phyloP scores from a whole-genome alignment of 2,113 vertebrate genomes.

The Ctenodactylus gundi region DNA sequence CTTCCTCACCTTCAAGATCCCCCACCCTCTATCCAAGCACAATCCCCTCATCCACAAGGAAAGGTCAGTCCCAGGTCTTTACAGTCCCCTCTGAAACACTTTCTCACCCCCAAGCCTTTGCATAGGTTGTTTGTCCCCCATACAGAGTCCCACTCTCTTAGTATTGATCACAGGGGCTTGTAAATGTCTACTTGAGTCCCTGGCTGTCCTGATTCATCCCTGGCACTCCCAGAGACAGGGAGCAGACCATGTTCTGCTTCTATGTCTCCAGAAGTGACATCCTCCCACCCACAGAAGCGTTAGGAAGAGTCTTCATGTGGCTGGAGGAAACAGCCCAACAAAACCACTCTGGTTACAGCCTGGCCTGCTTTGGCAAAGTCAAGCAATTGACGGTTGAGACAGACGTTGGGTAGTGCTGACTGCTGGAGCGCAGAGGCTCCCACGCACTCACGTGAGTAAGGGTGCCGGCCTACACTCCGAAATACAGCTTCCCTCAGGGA shows the following conservation, averaged over 20 bases:
- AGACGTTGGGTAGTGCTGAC: background rate
- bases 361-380: background rate
- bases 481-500: background rate
- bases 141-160: background rate
- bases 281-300: background rate
- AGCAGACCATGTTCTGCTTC: background rate
- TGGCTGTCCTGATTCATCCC: background rate
- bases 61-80: slow-evolving; percentile 2
- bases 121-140: too few species aligned
- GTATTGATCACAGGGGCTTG: background rate
- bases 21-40: background rate
- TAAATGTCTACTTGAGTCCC: background rate
- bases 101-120: background rate
- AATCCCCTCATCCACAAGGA: background rate
- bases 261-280: background rate
- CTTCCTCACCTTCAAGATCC: background rate
- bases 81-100: background rate
- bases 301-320: background rate
- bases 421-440: background rate
- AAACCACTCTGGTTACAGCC: background rate
- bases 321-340: background rate
- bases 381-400: background rate
- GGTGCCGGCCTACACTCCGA: background rate
- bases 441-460: too few species aligned
- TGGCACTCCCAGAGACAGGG: background rate